phyloP scores from a whole-genome alignment of 2,888 invertebrate genomes.

The Suillia variegata region DNA sequence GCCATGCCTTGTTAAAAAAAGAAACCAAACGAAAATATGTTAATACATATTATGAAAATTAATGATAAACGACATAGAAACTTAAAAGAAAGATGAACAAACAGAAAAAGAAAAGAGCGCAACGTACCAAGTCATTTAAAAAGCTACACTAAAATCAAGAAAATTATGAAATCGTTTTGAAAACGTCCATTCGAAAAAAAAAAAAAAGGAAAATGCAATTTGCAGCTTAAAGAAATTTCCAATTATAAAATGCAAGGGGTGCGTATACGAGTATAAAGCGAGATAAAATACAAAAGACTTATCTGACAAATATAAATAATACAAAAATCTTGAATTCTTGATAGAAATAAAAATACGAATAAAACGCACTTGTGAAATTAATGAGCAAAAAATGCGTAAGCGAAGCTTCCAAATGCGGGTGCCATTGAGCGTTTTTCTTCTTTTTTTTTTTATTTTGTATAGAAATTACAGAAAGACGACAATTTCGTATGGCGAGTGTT shows the following conservation, averaged over 20 bases:
- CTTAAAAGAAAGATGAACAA: background rate
- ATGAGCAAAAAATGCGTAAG: background rate
- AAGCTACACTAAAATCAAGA: background rate
- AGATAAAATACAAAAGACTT: too few species aligned
- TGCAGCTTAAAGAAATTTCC: too few species aligned
- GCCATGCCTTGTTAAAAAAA: background rate
- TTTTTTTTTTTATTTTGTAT: constrained; percentile 2
- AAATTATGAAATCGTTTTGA: background rate
- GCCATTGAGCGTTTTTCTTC: too few species aligned
- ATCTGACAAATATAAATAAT: background rate
- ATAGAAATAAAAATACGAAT: background rate
- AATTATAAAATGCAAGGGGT: too few species aligned
- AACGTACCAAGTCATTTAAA: background rate
- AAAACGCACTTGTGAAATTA: constrained; percentile 11
- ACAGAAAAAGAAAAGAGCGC: background rate
- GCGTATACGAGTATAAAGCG: background rate
- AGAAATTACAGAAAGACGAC: background rate
- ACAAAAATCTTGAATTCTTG: too few species aligned
- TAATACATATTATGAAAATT: background rate
- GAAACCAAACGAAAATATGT: background rate
- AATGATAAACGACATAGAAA: background rate
- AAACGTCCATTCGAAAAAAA: background rate
- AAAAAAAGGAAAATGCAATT: background rate
- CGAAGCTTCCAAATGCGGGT: background rate
- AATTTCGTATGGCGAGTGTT: too few species aligned